Conservation (phyloP, 2,113 vertebrate species). For the Syngnathus floridae region DNA sequence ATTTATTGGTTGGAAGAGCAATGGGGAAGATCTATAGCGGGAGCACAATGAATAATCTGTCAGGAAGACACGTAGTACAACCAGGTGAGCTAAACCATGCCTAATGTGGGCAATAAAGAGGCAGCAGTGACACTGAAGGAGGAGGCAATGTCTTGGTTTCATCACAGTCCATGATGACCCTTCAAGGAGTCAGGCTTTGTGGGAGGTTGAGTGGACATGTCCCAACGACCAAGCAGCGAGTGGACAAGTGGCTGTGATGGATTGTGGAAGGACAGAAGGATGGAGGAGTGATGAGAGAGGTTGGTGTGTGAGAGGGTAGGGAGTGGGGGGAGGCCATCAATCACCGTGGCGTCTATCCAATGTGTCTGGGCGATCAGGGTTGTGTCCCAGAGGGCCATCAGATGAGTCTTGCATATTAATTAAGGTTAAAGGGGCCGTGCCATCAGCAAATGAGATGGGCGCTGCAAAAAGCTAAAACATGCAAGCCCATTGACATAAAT, state of each 20-base stretch:
- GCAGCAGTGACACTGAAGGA: neutral
- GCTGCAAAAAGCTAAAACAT: constrained; percentile 5
- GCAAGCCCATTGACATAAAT: constrained; percentile 39
- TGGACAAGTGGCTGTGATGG: constrained; percentile 46
- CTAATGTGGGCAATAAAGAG: constrained; percentile 36
- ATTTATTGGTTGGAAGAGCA: constrained; percentile 53
- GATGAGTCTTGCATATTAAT: constrained; percentile 57
- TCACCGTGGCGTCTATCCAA: constrained; percentile 61
- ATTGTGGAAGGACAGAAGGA: constrained; percentile 39
- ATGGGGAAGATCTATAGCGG: constrained; percentile 50
- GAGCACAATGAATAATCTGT: constrained; percentile 53
- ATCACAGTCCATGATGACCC: constrained; percentile 31
- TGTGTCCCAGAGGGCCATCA: constrained; percentile 40
- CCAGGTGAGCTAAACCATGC: constrained; percentile 60
- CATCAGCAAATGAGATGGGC: constrained; percentile 36
- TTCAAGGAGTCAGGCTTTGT: constrained; percentile 31
- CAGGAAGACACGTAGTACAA: constrained; percentile 60
- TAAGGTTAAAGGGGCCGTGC: constrained; percentile 34
- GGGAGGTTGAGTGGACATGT: constrained; percentile 22
- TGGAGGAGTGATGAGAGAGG: constrained; percentile 38
- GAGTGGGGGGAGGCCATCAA: constrained; percentile 52
- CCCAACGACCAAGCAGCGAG: constrained; percentile 17
- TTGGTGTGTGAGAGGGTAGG: constrained; percentile 29
- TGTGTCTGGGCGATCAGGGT: constrained; percentile 45
- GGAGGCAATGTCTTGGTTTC: neutral